Base-by-base conservation (phyloP, 1,140 invertebrate species). In the Apis laboriosa region DNA sequence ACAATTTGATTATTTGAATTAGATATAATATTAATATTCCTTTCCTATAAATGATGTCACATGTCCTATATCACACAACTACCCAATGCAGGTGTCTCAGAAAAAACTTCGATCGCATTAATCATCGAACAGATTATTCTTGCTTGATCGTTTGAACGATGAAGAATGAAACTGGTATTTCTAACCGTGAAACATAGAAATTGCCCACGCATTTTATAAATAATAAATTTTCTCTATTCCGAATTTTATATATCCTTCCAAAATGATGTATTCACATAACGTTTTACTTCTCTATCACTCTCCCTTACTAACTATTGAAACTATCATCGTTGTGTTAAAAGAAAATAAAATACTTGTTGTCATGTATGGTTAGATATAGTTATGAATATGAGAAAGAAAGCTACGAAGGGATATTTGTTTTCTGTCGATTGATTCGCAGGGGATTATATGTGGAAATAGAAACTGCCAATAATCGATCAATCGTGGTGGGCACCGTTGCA, bases 391-490 rank as follows among this genome's bases (percentile, higher is more conserved):
- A 34, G 64, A 56, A 68, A 77, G 55, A 21, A 43, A 17, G 8
- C 43, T 9, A 77, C 19, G n/a, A 24, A n/a, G 24, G 13, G 28
- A 75, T 75, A 77, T 82, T 77, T 67, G 63, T 61, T 77, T 76
- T 61, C 63, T 4, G 64, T 77, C 73, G 63, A n/a, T 12, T 13
- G 64, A 21, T 19, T 77, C 51, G 28, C 75, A 3, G 4, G 12
- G 53, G 66, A 78, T 68, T 70, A 78, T 70, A 51, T 43, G 21
- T 66, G 66, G 80, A 82, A 77, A 77, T 82, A 80, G 71, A 80
- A 80, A 64, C 78, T 80, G 61, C 71, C 79, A 43, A 77, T 77
- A 70, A 82, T 77, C 80, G 74, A 77, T 82, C 74, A 61, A 82
- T 82, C 80, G 64, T 55, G 73, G 49, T 70, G 43, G 56, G 19